Base-by-base conservation (phyloP, 2,888 invertebrate genomes). In the Resseliella maxima region DNA sequence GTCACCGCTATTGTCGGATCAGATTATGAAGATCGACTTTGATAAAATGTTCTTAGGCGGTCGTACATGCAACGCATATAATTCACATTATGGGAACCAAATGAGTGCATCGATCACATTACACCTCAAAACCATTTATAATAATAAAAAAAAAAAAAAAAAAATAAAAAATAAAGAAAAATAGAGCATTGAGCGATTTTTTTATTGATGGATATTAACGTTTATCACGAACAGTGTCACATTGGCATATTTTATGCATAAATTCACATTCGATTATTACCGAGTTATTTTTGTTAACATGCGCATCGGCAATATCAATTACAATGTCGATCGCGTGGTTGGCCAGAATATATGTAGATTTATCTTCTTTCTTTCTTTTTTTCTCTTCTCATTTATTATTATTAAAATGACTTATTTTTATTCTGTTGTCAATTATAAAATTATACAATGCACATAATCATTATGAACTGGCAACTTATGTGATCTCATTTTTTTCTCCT, bases 181-280 rank as follows among this genome's bases (percentile, higher is more conserved):
- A n/a, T n/a, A n/a, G n/a, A n/a, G n/a, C n/a, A n/a, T n/a, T n/a
- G n/a, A n/a, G n/a, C n/a, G n/a, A n/a, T n/a, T n/a, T n/a, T n/a
- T 38, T 83, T 36, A 83, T 83, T 83, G 83, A 83, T 83, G 24
- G 24, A 83, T 83, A 83, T 83, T 83, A 83, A 38, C 83, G 38
- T 83, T 83, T 83, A 83, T 83, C 83, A 83, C 83, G 83, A 83
- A 83, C 38, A 83, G 41, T 83, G 83, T 83, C 83, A 83, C 83
- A n/a, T 38, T n/a, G n/a, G 2, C 83, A 83, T 83, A 83, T 83
- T 83, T 83, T n/a, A 83, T 12, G 24, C 83, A 83, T 83, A 83
- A 83, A 83, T 83, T 83, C 21, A 38, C 21, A 5, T 15, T n/a
- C n/a, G 12, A 2, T 38, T 83, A n/a, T 83, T 38, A 31, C 12